Evolutionary conservation across 1,140 invertebrate species (phyloP), one percentile per base, ranked within the genome.

Genomic region (Campoletis sonorensis): DNA sequence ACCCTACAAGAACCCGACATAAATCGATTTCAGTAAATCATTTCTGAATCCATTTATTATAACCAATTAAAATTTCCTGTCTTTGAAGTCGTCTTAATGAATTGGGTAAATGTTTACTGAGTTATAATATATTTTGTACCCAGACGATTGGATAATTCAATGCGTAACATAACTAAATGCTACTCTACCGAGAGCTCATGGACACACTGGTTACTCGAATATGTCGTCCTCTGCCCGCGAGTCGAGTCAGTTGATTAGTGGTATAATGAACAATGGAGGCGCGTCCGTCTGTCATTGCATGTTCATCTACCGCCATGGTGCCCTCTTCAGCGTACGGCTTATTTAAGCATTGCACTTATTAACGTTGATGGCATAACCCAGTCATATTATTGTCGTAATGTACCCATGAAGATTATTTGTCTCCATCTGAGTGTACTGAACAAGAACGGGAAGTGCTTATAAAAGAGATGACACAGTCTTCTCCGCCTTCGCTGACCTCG

Each of bases 321-420:
- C 26, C 1, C 72, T 54, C 45, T 75, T 10, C 3, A 54, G 72
- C 8, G 72, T 30, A 61, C 71, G 49, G 83, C 86, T 89, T 89
- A 89, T 89, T 89, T 88, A 89, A 89, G 86, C 85, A 87, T 85
- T 76, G 45, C 84, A 85, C 85, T 88, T 89, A 90, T 90, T 89
- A 90, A 87, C 75, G 84, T 84, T 88, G 88, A 90, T 89, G 88
- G 84, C 49, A 75, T 81, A 76, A 30, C 21, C 37, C 71, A 83
- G 78, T 82, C 84, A 83, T 81, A 49, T 72, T 72, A 49, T 49
- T 49, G 45, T 26, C 3, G 2, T 49, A 45, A 72, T 72, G 33
- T n/a, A 70, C 21, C 15, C 18, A 13, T 37, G 37, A 45, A 4
- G 37, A 16, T 72, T 49, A 72, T 37, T 72, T 49, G 37, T 72